Percentiles rank a stretch among this genome's conserved stretches.
Conservation (phyloP, 92 coral and sea anemone genomes). For the Scolanthus callimorphus region DNA sequence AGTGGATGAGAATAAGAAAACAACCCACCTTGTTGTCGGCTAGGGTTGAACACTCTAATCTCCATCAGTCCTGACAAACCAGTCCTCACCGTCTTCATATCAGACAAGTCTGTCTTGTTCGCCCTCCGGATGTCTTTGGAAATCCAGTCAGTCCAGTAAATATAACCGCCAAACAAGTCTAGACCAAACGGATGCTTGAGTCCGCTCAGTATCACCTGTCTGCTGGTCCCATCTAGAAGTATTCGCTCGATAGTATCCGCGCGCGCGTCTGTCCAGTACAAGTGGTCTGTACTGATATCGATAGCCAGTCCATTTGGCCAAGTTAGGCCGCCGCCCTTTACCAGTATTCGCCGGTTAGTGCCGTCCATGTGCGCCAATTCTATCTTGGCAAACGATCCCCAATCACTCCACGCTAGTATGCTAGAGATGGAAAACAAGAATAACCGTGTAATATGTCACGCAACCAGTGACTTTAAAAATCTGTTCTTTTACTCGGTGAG, state of each 20-base stretch:
- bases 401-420: slow-evolving; percentile 99
- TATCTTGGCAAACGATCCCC: slow-evolving; percentile 76
- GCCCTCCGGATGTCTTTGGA: slow-evolving; percentile 53
- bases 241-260: slow-evolving; percentile 43
- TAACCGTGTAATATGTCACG: no score
- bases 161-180: slow-evolving; percentile 70
- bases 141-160: slow-evolving; percentile 88
- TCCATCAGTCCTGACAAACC: slow-evolving; percentile 67
- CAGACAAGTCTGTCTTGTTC: slow-evolving; percentile 25
- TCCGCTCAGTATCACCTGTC: slow-evolving; percentile 32
- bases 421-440: no score
- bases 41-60: slow-evolving; percentile 62
- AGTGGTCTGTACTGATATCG: slow-evolving; percentile 47
- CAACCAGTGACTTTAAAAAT: no score
- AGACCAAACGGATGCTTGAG: slow-evolving; percentile 78
- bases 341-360: slow-evolving; percentile 50
- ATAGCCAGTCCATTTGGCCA: slow-evolving; percentile 91
- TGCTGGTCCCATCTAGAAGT: slow-evolving; percentile 56
- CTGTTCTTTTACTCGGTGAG: no score
- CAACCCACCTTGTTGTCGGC: slow-evolving; percentile 63
- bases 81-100: slow-evolving; percentile 54
- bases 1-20: neutral
- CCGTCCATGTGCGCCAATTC: slow-evolving; percentile 95
- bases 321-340: slow-evolving; percentile 49
- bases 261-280: slow-evolving; percentile 86